Base-by-base conservation (phyloP, 2,113 vertebrate species). In the Tachycineta bicolor region DNA sequence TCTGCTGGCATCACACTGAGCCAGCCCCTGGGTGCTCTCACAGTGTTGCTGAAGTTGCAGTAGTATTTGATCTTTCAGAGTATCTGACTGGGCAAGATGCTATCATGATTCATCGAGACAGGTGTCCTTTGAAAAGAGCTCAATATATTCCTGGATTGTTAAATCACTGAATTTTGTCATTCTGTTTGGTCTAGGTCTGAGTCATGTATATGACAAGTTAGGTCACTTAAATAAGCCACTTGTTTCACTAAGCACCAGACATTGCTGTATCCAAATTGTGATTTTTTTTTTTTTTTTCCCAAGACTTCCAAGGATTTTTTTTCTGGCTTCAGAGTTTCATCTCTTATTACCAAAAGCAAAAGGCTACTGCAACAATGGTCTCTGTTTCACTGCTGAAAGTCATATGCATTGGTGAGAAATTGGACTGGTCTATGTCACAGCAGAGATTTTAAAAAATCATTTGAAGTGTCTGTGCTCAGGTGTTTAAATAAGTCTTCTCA, bases 1-100 rank as follows among this genome's bases (percentile, higher is more conserved):
- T 37, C 53, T 50, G 41, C 44, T n/a, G 50, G 41, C 34, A 6
- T 4, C 14, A 12, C 0, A 0, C 25, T 7, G 52, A 44, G 50
- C 37, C 19, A 44, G 50, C 37, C 19, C 17, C 49, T 33, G 78
- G 24, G 3, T n/a, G 24, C 0, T 0, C 37, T 33, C 26, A 5
- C 16, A 44, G 22, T 0, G 2, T 39, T 55, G 62, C 47, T 76
- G 17, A 9, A 14, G 25, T 31, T 37, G 11, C 43, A 16, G 13
- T 3, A 29, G n/a, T 10, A 33, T 31, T 37, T 1, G 1, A 21
- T 5, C 17, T 24, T 15, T 43, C 41, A 34, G 47, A 20, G 12
- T 23, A 7, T 44, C 31, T 62, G 41, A 37, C 26, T 81, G 28
- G 52, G 9, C 13, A 70, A n/a, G 0, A 2, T 1, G 4, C 15